Base-by-base conservation (phyloP, 2,113 vertebrate genomes). In the Verasper variegatus region DNA sequence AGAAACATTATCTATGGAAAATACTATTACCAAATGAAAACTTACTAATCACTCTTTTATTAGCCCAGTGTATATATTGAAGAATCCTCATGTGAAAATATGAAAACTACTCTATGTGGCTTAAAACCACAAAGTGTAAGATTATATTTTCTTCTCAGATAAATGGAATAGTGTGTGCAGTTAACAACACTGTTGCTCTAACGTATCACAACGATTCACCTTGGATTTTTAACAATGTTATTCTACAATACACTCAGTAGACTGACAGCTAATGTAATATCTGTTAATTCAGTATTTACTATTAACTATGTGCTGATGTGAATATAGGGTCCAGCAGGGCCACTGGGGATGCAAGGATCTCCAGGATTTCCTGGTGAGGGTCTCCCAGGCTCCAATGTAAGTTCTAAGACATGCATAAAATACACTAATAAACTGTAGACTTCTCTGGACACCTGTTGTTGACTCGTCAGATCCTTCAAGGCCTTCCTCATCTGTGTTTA, bases 301-400 rank as follows among this genome's bases (percentile, higher is more conserved):
- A 20, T 54, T 55, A 6, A 11, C 13, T 60, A 1, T 64, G 14
- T 65, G 10, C 21, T 76, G 26, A 15, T 57, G 31, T 70, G 24
- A 54, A 21, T 52, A 59, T 17, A 98, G 97, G 96, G 96, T 55
- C 88, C 79, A 67, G 65, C 79, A 49, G 96, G 97, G 59, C 88
- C 92, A 21, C 64, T 84, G 31, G 96, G 96, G 67, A 54, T 66
- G 0, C 96, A 93, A 90, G 96, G 97, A 68, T 85, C 93, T 72
- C 93, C 68, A 68, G 96, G 96, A 7, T 69, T 74, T 35, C 88
- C 93, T 11, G 96, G 96, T 84, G 95, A 96, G 88, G 95, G 96
- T 67, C 84, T 95, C 57, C 93, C 92, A 82, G 96, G 96, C 9
- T 70, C 91, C 27, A 97, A 98, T 94, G 96, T 96, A 91, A 77